Conservation (phyloP, 2,113 vertebrate species). For the Octodon degus region DNA sequence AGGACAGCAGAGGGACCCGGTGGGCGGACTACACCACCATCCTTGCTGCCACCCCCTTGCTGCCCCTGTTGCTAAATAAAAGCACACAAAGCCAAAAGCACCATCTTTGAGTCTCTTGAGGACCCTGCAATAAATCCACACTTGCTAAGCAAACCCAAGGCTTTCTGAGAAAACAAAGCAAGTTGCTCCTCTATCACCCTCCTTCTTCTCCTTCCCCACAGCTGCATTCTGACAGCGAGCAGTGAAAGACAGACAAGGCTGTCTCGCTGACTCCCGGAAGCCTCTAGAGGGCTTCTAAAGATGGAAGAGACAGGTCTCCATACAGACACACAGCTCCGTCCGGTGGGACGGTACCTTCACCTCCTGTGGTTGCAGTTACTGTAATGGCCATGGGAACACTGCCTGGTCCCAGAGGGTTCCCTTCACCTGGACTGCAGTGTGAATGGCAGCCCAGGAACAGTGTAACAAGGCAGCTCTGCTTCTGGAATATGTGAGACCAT, state of each 20-base stretch:
- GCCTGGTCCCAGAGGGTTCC: background rate
- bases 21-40: accelerated
- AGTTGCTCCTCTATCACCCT: background rate
- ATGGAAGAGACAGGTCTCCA: background rate
- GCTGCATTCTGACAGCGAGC: background rate
- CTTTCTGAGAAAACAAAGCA: slow-evolving; percentile 28
- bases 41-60: background rate
- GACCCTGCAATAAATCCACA: background rate
- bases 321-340: background rate
- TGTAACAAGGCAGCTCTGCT: background rate
- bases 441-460: background rate
- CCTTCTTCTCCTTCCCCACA: background rate
- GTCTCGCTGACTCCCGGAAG: background rate
- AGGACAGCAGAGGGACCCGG: background rate
- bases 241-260: background rate
- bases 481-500: background rate
- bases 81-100: background rate
- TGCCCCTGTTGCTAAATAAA: background rate
- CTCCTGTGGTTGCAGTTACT: background rate
- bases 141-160: slow-evolving; percentile 13
- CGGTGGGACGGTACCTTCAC: background rate
- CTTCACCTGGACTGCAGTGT: background rate
- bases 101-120: background rate
- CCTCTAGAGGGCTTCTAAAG: background rate
- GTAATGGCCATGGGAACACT: accelerated